phyloP scores from a whole-genome alignment of 2,113 vertebrate genomes.

The Balaeniceps rex region DNA sequence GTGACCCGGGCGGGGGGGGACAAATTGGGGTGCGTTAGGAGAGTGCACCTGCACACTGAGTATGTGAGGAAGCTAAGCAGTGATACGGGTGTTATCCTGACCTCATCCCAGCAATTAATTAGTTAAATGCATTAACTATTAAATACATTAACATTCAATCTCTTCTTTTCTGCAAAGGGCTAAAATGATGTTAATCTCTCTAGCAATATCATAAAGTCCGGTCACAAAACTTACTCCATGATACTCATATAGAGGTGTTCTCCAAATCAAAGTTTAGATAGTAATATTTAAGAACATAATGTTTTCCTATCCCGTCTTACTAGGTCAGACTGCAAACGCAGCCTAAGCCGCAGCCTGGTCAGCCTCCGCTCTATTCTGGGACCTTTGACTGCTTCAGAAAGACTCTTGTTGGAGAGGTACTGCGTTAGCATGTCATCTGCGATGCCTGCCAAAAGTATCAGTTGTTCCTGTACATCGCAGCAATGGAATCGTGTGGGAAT shows the following conservation, averaged over 20 bases:
- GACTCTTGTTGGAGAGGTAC: constrained; percentile 90
- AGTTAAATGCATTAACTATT: background rate
- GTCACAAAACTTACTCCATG: accelerated
- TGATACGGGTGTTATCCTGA: accelerated
- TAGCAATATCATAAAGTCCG: accelerated
- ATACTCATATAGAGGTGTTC: accelerated
- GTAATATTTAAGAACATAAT: background rate
- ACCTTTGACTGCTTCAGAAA: constrained; percentile 95
- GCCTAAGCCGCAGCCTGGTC: constrained; percentile 81
- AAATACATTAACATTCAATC: background rate
- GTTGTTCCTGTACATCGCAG: background rate
- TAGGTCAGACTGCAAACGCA: constrained; percentile 97
- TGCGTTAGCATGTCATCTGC: background rate
- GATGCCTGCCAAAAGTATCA: background rate
- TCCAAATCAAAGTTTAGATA: background rate
- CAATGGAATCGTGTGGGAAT: background rate
- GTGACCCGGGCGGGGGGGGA: too few species aligned
- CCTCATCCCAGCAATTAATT: background rate
- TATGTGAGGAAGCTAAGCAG: background rate
- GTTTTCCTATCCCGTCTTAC: background rate
- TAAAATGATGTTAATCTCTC: background rate
- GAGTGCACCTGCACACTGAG: accelerated
- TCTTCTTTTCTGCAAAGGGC: background rate
- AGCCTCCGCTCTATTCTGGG: constrained; percentile 79
- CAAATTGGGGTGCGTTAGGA: background rate